phyloP scores from a whole-genome alignment of 2,888 invertebrate species.

The Neocrepidodera transversa region DNA sequence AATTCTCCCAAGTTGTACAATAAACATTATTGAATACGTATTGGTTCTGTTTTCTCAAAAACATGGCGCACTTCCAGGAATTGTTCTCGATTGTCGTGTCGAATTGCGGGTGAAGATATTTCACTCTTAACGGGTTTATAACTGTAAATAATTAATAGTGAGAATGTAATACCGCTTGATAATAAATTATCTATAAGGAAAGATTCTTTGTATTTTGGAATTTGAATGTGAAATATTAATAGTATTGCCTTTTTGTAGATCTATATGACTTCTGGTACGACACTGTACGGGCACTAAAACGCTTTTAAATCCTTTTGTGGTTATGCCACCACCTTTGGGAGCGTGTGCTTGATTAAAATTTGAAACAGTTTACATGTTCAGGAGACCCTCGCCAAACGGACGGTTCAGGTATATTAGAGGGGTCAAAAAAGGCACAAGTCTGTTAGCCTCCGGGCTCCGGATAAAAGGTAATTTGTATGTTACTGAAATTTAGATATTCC shows the following conservation, averaged over 20 bases:
- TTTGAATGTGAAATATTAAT: too few species aligned
- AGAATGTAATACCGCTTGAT: constrained; percentile 6
- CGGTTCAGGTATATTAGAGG: constrained; percentile 21
- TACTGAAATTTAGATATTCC: constrained; percentile 3
- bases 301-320: constrained; percentile 15
- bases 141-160: constrained; percentile 3
- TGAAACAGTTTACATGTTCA: constrained; percentile 20
- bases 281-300: constrained; percentile 2
- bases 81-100: constrained; percentile 8
- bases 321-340: constrained; percentile 8
- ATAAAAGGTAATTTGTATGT: constrained; percentile 20
- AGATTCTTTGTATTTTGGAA: too few species aligned
- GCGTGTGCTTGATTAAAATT: constrained; percentile 19
- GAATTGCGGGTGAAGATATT: constrained; percentile 7
- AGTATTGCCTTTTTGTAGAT: too few species aligned
- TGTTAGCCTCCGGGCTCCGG: background rate
- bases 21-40: constrained; percentile 9
- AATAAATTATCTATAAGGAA: too few species aligned
- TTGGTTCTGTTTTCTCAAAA: constrained; percentile 7
- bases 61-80: background rate
- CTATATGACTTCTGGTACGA: background rate
- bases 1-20: constrained; percentile 5
- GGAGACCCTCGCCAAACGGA: constrained; percentile 4
- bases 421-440: constrained; percentile 21
- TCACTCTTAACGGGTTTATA: too few species aligned